Conservation (phyloP, 2,113 vertebrate species). For the Odontophorus gujanensis region DNA sequence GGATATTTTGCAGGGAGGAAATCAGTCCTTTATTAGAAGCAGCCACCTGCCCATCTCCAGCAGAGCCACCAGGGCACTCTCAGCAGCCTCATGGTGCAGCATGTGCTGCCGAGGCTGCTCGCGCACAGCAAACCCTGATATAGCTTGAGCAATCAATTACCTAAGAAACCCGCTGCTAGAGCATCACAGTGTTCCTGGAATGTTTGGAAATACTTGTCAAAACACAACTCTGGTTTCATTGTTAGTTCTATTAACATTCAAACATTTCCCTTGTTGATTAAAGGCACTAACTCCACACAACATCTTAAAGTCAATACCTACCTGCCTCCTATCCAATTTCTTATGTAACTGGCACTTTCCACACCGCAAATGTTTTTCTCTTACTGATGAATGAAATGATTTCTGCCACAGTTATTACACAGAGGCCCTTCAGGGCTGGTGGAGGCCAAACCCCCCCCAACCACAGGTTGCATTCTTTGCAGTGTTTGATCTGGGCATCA, state of each 20-base stretch:
- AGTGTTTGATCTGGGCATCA: slow-evolving; percentile 42
- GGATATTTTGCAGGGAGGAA: neutral
- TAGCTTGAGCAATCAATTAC: neutral
- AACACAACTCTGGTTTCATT: slow-evolving; percentile 55
- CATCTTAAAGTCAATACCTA: slow-evolving; percentile 24
- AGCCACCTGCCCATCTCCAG: neutral
- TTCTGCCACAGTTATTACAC: neutral
- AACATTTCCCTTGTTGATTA: slow-evolving; percentile 65
- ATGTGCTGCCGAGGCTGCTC: neutral
- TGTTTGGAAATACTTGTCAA: slow-evolving; percentile 71
- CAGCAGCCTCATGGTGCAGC: neutral
- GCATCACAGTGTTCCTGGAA: slow-evolving; percentile 47
- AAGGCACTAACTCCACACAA: slow-evolving; percentile 33
- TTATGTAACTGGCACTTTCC: slow-evolving; percentile 46
- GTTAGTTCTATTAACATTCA: slow-evolving; percentile 66
- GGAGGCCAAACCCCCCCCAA: slow-evolving; percentile 11
- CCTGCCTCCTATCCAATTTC: slow-evolving; percentile 56
- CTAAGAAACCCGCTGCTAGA: slow-evolving; percentile 6
- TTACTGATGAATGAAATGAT: slow-evolving; percentile 28
- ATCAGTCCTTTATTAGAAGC: neutral
- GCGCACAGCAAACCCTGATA: neutral
- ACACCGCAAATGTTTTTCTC: slow-evolving; percentile 33
- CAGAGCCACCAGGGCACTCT: neutral
- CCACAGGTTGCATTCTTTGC: slow-evolving; percentile 37
- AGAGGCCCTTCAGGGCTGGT: neutral